Evolutionary conservation across 2,888 invertebrate species (phyloP).

Genomic region (Allophyes oxyacanthae): DNA sequence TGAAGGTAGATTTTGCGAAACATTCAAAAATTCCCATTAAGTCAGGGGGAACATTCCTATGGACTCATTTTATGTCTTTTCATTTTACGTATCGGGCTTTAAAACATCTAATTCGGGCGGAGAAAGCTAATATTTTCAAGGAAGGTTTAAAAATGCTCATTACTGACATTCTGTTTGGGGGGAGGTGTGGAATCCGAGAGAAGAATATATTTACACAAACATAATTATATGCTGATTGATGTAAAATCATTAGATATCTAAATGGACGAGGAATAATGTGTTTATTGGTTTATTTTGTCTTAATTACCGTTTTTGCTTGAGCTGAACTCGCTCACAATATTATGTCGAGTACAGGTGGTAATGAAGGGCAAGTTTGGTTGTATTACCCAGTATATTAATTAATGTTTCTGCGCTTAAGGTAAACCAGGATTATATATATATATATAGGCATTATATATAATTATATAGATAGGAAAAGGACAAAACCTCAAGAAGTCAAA

Average conservation of each 20-base stretch:
- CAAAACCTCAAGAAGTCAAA: too few species aligned
- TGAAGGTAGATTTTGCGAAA: slow-evolving; percentile 49
- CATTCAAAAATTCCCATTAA: slow-evolving; percentile 60
- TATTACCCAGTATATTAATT: too few species aligned
- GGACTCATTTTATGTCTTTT: slow-evolving; percentile 59
- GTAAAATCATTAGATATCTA: slow-evolving; percentile 12
- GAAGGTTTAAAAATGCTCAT: slow-evolving; percentile 71
- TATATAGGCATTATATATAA: too few species aligned
- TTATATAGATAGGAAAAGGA: too few species aligned
- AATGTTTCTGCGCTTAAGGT: too few species aligned
- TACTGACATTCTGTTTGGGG: slow-evolving; percentile 66
- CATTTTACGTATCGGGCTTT: slow-evolving; percentile 61
- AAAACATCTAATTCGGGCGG: slow-evolving; percentile 67
- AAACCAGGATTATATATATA: too few species aligned
- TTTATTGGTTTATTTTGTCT: neutral
- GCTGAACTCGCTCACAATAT: too few species aligned
- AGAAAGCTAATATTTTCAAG: slow-evolving; percentile 72
- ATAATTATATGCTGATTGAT: slow-evolving; percentile 37
- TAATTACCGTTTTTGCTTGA: neutral
- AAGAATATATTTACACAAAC: slow-evolving; percentile 24
- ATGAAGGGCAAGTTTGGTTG: too few species aligned
- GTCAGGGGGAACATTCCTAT: slow-evolving; percentile 56
- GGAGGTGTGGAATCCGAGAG: slow-evolving; percentile 27
- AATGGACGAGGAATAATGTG: neutral
- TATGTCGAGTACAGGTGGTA: too few species aligned